A percentile compares a stretch with the other conserved stretches of the same genome.
These are phyloP conservation scores for Sphaeridia pumilis DNA, from an alignment of 2,888 invertebrate genomes.

Conservation along the genomic window DNA sequence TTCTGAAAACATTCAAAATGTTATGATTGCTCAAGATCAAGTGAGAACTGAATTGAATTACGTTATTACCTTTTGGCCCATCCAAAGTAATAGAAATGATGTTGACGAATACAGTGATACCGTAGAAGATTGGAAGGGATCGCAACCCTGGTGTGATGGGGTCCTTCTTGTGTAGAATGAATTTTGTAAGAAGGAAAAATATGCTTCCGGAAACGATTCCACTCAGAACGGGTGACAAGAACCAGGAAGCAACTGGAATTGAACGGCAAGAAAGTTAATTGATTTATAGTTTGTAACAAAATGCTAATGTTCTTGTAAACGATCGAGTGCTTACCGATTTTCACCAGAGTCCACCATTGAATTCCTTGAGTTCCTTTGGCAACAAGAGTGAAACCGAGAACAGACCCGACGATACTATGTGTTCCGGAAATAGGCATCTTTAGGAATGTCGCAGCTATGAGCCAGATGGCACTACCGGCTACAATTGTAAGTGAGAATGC, in stretches of 20 bases:
- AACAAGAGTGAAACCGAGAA: slow-evolving; percentile 91
- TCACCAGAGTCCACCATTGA: slow-evolving; percentile 67
- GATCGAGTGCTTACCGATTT: slow-evolving; percentile 63
- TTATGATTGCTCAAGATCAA: no score
- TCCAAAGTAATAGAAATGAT: slow-evolving; percentile 86
- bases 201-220: slow-evolving; percentile 74
- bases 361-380: slow-evolving; percentile 74
- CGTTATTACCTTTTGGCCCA: slow-evolving; percentile 84
- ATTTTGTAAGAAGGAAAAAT: slow-evolving; percentile 64
- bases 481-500: no score
- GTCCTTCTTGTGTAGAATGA: slow-evolving; percentile 62
- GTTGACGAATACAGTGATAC: slow-evolving; percentile 80
- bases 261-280: no score
- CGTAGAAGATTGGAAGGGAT: slow-evolving; percentile 84
- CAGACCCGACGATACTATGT: slow-evolving; percentile 96
- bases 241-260: slow-evolving; percentile 76
- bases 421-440: slow-evolving; percentile 98
- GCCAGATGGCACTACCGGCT: slow-evolving; percentile 83
- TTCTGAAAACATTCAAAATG: no score
- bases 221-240: slow-evolving; percentile 86
- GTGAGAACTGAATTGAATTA: no score
- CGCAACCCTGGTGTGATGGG: slow-evolving; percentile 53
- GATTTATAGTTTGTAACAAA: no score
- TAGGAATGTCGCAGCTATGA: slow-evolving; percentile 87
- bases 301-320: no score